A percentile compares a stretch with the other conserved stretches of the same genome.
phyloP scores from a whole-genome alignment of 2,797 vertebrate genomes.

The Parotocinclus haroldoi region DNA sequence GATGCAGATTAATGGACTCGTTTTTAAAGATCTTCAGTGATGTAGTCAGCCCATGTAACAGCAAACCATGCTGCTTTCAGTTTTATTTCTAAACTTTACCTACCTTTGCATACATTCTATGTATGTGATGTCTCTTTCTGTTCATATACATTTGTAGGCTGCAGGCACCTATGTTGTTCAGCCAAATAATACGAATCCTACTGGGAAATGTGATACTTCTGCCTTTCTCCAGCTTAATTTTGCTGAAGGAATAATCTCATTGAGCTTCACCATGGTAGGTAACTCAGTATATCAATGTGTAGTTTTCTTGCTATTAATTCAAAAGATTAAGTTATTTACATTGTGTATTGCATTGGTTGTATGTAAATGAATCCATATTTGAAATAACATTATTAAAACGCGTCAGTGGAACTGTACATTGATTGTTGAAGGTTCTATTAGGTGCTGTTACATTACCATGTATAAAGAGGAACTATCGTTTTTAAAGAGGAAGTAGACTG shows the following conservation, averaged over 20 bases:
- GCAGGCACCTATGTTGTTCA: conserved; percentile 59
- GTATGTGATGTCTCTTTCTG: not conserved
- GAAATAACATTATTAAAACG: not conserved
- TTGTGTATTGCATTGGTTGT: not conserved
- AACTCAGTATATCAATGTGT: not conserved
- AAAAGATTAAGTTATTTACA: too few relatives aligned
- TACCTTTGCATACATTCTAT: not conserved
- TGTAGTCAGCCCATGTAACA: not conserved
- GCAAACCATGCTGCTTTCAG: too few relatives aligned
- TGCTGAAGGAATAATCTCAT: conserved; percentile 51
- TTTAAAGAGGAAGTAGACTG: conserved; percentile 53
- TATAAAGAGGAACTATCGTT: conserved; percentile 40
- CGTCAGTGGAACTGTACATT: not conserved
- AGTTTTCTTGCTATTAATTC: not conserved
- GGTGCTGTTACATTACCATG: not conserved
- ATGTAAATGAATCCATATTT: not conserved
- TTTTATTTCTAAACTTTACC: too few relatives aligned
- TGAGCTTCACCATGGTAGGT: conserved; percentile 65
- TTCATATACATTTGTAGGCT: conserved; percentile 39
- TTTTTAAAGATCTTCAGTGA: not conserved
- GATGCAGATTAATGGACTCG: not conserved
- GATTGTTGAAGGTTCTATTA: not conserved
- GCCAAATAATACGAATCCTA: not conserved
- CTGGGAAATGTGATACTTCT: conserved; percentile 15
- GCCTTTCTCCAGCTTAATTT: conserved; percentile 48